Evolutionary conservation across 2,113 vertebrate species (phyloP).

Genomic region (Albula goreensis): DNA sequence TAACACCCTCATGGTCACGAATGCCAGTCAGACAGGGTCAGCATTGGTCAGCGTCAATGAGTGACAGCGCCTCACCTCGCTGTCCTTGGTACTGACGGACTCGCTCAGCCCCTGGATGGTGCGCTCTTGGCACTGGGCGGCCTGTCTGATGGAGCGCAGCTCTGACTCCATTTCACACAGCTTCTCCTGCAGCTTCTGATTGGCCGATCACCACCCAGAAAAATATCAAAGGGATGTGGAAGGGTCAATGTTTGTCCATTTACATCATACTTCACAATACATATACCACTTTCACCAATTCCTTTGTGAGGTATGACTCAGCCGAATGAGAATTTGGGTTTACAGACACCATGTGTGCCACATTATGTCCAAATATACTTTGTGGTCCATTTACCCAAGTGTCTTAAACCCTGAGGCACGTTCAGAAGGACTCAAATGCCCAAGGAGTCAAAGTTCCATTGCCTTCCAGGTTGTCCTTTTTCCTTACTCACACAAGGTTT

Average conservation of each 20-base stretch:
- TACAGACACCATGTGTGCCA: background rate
- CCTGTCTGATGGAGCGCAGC: constrained; percentile 78
- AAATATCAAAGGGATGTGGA: background rate
- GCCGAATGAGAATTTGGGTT: background rate
- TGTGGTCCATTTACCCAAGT: background rate
- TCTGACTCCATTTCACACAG: constrained; percentile 83
- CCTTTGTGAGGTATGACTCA: background rate
- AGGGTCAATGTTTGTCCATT: background rate
- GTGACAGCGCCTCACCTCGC: constrained; percentile 70
- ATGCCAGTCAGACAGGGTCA: background rate
- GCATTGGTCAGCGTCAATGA: background rate
- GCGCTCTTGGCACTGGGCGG: constrained; percentile 77
- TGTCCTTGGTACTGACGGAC: constrained; percentile 80
- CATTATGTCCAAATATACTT: background rate
- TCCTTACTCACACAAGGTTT: background rate
- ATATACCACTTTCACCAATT: background rate
- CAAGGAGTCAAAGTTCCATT: background rate
- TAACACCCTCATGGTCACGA: background rate
- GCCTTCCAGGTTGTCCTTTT: background rate
- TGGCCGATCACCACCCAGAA: constrained; percentile 23
- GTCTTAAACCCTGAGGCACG: background rate
- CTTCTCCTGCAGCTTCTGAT: constrained; percentile 89
- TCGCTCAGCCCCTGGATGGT: constrained; percentile 83
- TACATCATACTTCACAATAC: background rate
- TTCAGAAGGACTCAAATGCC: background rate